These are phyloP conservation scores for Nyctibius grandis DNA, from an alignment of 2,797 vertebrate species.

Conservation along the genomic window DNA sequence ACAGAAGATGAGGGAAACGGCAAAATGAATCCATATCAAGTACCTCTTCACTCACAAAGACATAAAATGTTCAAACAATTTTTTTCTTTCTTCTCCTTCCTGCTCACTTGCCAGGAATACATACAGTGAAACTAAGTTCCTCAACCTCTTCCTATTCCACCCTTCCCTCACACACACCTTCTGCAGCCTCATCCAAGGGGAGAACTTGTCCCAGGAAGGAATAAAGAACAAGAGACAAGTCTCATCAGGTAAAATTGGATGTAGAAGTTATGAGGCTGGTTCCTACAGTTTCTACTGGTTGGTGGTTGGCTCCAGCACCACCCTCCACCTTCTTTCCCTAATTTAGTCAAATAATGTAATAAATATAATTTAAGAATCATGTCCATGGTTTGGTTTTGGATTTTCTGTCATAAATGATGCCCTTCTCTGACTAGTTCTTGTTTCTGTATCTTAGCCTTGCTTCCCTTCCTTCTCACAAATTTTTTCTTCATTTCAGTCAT, in stretches of 20 bases:
- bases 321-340: background rate
- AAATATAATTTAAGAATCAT: background rate
- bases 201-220: background rate
- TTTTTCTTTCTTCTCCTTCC: background rate
- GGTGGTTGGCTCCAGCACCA: background rate
- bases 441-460: background rate
- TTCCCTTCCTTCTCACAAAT: background rate
- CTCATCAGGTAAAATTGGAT: background rate
- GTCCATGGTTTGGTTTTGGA: background rate
- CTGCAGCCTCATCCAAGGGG: background rate
- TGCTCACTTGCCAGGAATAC: background rate
- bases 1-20: background rate
- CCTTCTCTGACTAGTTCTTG: background rate
- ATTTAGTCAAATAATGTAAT: background rate
- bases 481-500: background rate
- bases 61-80: background rate
- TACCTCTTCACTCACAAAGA: background rate
- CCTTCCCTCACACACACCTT: background rate
- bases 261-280: background rate
- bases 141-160: background rate
- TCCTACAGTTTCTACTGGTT: background rate
- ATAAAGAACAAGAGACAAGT: background rate
- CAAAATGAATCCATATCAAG: background rate
- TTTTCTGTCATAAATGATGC: background rate
- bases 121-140: background rate